A percentile compares a stretch with the other conserved stretches of the same genome.
Conservation (phyloP, 2,888 invertebrate species). For the Girardia tigrina region DNA sequence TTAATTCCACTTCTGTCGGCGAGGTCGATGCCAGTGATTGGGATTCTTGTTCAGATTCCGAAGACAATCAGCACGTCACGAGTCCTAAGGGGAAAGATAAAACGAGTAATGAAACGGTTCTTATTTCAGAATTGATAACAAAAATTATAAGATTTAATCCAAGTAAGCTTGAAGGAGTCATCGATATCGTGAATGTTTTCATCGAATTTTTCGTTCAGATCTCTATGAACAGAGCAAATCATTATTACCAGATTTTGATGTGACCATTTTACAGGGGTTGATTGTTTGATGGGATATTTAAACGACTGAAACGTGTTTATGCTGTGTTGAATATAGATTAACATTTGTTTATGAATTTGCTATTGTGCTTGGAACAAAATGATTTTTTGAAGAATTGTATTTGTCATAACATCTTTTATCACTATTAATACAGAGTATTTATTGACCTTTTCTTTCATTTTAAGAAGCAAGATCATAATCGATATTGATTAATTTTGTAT, state of each 20-base stretch:
- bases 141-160: not conserved
- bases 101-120: not conserved
- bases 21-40: not conserved
- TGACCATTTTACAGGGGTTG: not conserved
- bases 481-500: not conserved
- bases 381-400: too few species aligned
- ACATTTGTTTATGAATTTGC: not conserved
- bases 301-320: not conserved
- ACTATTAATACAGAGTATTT: too few species aligned
- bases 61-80: not conserved
- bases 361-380: too few species aligned
- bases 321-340: not conserved
- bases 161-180: not conserved
- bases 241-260: not conserved
- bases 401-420: too few species aligned
- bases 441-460: too few species aligned
- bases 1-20: not conserved
- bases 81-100: not conserved
- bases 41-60: not conserved
- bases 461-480: too few species aligned
- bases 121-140: not conserved
- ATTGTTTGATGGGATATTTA: not conserved
- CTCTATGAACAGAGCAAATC: not conserved
- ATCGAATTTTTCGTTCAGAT: not conserved
- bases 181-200: not conserved